Evolutionary conservation across 2,113 vertebrate genomes (phyloP), one percentile per base, ranked within the genome.

Genomic region (Scomber scombrus): DNA sequence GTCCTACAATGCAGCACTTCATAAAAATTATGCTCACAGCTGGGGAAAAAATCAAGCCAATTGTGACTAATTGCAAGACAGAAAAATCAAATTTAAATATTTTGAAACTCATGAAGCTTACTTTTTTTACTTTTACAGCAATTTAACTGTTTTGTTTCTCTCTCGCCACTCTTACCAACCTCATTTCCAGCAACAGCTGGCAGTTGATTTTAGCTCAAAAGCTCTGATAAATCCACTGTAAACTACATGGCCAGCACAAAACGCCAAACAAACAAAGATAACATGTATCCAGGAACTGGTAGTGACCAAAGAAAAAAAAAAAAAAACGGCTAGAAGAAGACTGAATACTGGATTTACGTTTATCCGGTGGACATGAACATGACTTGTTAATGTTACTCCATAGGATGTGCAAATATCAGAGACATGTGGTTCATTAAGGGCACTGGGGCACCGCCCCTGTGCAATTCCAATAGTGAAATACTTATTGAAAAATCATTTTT

Each of bases 1-100:
- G 81, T 78, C 56, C 11, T 21, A 43, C 55, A 23, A 64, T 31
- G 46, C 31, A 67, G 23, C 15, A 11, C 40, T 45, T 6, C 19
- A 13, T 19, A 18, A 5, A 51, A 55, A 43, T 15, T 15, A 11
- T 63, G 10, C 26, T 58, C 51, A 58, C 51, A 51, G 67, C 67
- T 55, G 29, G 55, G 7, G 5, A 72, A 52, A 69, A 14, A 57
- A 47, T 63, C 69, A 49, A 70, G 34, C 14, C 19, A 78, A 78
- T 74, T 75, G 11, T 6, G 58, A 21, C 11, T 19, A 21, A 34
- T 67, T 23, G 21, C 40, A 75, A 54, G 6, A 51, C 13, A 62
- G 62, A 52, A 54, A 54, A 72, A 40, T 58, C 51, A 47, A 54
- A 18, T 4, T 45, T 46, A 58, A 11, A 46, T 51, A 8, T 43